Evolutionary conservation across 2,888 invertebrate species (phyloP).

Genomic region (Brachypterus glaber): DNA sequence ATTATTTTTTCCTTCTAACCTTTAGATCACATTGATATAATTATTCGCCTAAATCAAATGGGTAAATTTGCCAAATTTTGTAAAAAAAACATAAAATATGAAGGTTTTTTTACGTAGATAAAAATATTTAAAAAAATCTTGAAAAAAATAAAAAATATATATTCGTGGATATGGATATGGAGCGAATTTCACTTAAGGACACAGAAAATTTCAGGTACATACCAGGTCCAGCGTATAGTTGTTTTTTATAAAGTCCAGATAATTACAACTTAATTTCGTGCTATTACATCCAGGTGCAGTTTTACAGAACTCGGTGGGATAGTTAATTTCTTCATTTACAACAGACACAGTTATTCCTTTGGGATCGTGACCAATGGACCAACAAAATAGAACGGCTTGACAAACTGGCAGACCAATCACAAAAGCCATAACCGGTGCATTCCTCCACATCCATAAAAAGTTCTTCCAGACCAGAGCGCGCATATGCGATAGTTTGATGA

Average conservation of each 20-base stretch:
- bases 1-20: no score
- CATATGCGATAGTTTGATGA: slow-evolving; percentile 63
- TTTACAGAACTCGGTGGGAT: slow-evolving; percentile 30
- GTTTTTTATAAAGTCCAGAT: slow-evolving; percentile 55
- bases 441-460: slow-evolving; percentile 76
- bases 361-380: slow-evolving; percentile 83
- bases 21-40: no score
- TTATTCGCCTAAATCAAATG: no score
- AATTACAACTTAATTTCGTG: slow-evolving; percentile 64
- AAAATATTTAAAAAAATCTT: no score
- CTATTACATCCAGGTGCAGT: slow-evolving; percentile 30
- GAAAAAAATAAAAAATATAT: no score
- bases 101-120: no score
- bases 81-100: no score
- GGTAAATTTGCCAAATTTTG: no score
- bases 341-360: slow-evolving; percentile 65
- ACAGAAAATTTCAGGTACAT: slow-evolving; percentile 36
- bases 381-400: slow-evolving; percentile 80
- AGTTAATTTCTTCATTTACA: slow-evolving; percentile 64
- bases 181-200: background rate
- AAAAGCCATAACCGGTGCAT: slow-evolving; percentile 73
- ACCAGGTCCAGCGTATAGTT: slow-evolving; percentile 58
- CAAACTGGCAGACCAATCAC: slow-evolving; percentile 66
- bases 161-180: no score
- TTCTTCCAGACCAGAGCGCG: slow-evolving; percentile 82